A percentile compares a stretch with the other conserved stretches of the same genome.
Evolutionary conservation across 1,140 invertebrate genomes (phyloP).

Genomic region (Hetaerina americana): DNA sequence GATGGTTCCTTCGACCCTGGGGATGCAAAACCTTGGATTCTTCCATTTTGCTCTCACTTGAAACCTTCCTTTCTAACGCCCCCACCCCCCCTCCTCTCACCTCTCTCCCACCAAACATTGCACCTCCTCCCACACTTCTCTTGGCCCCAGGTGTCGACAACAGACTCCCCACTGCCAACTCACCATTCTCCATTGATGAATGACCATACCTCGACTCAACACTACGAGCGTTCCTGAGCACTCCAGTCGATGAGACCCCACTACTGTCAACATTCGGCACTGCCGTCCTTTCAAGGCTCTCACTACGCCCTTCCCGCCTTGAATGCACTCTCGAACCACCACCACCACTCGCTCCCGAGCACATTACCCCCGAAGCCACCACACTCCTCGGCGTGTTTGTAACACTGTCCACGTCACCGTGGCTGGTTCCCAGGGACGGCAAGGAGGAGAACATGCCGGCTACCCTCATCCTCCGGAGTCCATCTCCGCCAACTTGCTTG

Average conservation of each 20-base stretch:
- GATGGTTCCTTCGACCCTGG: slow-evolving; percentile 4
- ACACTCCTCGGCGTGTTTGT: neutral
- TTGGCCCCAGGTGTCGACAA: neutral
- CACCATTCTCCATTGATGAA: slow-evolving; percentile 2
- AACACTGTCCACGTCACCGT: neutral
- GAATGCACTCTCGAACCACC: neutral
- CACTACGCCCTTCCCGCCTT: neutral
- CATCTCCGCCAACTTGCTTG: neutral
- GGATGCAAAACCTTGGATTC: neutral
- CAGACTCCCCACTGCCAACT: neutral
- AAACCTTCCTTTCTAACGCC: neutral
- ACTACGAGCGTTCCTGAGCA: neutral
- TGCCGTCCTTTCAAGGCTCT: slow-evolving; percentile 5
- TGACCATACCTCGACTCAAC: neutral
- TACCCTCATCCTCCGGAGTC: neutral
- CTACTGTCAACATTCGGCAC: neutral
- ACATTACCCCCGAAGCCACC: neutral
- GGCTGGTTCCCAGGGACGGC: neutral
- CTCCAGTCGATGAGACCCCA: neutral
- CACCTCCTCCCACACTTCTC: neutral
- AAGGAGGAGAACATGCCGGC: neutral
- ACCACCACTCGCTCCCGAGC: neutral
- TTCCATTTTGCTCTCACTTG: neutral
- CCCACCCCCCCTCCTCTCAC: neutral
- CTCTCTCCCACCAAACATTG: neutral